Evolutionary conservation across 35 echinoderm and acorn worm species (phyloP), one percentile per base, ranked within the genome.

Genomic region (Diadema setosum): DNA sequence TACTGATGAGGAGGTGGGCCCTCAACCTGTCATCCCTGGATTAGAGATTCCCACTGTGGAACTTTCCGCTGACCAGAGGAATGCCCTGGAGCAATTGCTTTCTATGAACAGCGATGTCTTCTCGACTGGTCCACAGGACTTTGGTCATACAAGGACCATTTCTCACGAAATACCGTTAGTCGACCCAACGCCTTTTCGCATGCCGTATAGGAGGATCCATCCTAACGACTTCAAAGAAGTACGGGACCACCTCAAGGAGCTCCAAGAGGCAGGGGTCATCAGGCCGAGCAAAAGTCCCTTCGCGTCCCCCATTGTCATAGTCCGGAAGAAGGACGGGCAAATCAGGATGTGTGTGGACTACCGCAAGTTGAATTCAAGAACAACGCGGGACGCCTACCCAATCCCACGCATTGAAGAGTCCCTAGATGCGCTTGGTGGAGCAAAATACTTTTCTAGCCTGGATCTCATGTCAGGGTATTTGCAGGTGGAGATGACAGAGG

Each of bases 261-360:
- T 93, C 16, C 45, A 70, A 30, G 46, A 83, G 2, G 39, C 24
- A 31, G 42, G 40, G 15, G 73, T 92, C 16, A 92, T 87, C 42
- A 30, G 37, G 26, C 84, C 65, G 16, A 80, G 64, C 9, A 76
- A 61, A 11, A 80, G 64, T 45, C 84, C 83, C 34, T 92, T n/a
- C n/a, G n/a, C n/a, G n/a, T n/a, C n/a, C n/a, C n/a, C n/a, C n/a
- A n/a, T n/a, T n/a, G n/a, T n/a, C n/a, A n/a, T n/a, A n/a, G n/a
- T n/a, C n/a, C n/a, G n/a, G n/a, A n/a, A n/a, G n/a, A n/a, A n/a
- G n/a, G 91, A 93, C 75, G 85, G 80, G 0, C 75, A 20, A 36
- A 30, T 88, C 6, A 57, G 86, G 14, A 18, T 93, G 12, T 93
- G 91, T 30, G 86, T 93, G 3, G 91, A 93, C 44, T 93, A 93